Evolutionary conservation across 2,797 vertebrate genomes (phyloP).

Genomic region (Scomberomorus guttatus): DNA sequence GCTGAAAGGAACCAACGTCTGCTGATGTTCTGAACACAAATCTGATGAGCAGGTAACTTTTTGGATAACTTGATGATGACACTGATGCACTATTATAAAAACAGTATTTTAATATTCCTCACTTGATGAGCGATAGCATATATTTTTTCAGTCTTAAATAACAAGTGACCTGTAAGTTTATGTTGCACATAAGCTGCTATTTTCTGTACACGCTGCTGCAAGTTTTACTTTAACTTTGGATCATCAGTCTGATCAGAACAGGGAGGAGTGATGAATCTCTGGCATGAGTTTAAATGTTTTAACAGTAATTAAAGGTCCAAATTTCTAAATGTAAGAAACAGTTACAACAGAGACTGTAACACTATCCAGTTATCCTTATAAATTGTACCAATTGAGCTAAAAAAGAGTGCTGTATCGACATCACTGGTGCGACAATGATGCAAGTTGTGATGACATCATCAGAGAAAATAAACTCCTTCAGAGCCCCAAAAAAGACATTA

Average conservation of each 20-base stretch:
- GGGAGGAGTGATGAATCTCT: no score
- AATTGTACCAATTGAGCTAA: background rate
- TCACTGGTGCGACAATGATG: no score
- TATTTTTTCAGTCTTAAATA: background rate
- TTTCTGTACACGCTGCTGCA: background rate
- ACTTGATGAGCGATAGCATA: no score
- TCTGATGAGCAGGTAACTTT: background rate
- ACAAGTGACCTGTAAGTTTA: background rate
- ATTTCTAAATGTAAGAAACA: background rate
- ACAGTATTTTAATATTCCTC: background rate
- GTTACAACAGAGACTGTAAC: background rate
- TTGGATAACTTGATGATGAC: no score
- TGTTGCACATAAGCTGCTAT: background rate
- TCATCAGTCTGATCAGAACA: no score
- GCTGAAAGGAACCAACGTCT: constrained; percentile 31
- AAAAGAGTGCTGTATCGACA: no score
- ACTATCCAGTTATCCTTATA: background rate
- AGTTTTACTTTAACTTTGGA: background rate
- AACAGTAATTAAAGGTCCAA: background rate
- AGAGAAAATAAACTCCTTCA: no score
- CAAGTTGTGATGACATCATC: no score
- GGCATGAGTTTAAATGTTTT: no score
- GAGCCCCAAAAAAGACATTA: no score
- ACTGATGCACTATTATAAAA: background rate
- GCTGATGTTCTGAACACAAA: background rate